Base-by-base conservation (phyloP, 2,113 vertebrate genomes). In the Spheniscus mendiculus region DNA sequence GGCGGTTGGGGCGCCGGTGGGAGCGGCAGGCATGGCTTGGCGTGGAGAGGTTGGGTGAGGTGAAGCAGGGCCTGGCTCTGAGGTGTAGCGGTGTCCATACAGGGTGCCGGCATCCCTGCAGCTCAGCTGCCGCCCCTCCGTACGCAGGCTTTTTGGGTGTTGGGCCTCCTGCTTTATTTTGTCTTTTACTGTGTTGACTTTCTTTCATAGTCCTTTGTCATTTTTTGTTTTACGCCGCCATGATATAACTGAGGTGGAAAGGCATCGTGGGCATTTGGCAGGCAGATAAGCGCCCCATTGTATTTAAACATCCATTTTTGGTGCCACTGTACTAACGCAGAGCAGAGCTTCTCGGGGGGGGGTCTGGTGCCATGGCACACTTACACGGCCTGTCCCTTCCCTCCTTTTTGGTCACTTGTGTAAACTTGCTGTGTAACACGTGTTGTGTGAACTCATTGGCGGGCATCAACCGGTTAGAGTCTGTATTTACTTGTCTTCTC, bases 171-270 rank as follows among this genome's bases (percentile, higher is more conserved):
- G 6, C 66, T 25, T 29, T 50, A 32, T 58, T 50, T 67, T 62
- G 50, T 17, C 50, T 72, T 65, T 40, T 42, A 6, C 67, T 11
- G 34, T 34, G 14, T 3, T 73, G 82, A 74, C 66, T 93, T 84
- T 76, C 45, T 76, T 71, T 70, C 44, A 5, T 8, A 40, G 83
- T 58, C 92, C 85, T 96, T 96, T 95, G 96, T 93, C 86, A 25
- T 87, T 83, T 81, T 84, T 67, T 74, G 70, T 65, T 94, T 62
- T 14, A 70, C 2, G 0, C 77, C 32, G 27, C 63, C 8, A 5
- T 59, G 76, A 44, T 66, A 23, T 14, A 80, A 49, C 40, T 42
- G 77, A 89, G 73, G 52, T 96, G 58, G 92, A 85, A 87, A 77
- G 88, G 76, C 89, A 83, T 50, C 4, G 45, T 83, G 96, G 87